These are phyloP conservation scores for Colletes gigas DNA, from an alignment of 1,140 invertebrate species.

Conservation along the genomic window DNA sequence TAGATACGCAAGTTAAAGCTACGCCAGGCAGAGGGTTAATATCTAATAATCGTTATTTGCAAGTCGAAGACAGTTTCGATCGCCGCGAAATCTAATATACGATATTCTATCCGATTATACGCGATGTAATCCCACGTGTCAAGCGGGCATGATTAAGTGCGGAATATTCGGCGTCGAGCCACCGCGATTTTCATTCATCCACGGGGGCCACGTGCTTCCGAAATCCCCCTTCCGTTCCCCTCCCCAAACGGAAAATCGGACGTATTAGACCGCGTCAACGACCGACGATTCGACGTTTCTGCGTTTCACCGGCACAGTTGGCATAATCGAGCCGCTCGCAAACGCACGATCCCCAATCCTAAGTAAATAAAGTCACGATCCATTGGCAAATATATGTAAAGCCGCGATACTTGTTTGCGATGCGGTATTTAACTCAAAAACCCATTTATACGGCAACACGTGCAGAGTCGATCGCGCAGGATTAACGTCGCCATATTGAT, in stretches of 20 bases:
- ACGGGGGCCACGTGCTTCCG: constrained; percentile 54
- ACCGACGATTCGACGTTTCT: constrained; percentile 21
- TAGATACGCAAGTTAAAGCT: background rate
- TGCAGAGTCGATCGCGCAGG: constrained; percentile 17
- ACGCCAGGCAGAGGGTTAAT: background rate
- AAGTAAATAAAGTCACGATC: constrained; percentile 55
- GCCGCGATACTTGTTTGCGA: background rate
- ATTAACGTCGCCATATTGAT: background rate
- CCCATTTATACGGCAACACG: constrained; percentile 43
- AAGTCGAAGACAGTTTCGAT: constrained; percentile 34
- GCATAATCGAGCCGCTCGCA: background rate
- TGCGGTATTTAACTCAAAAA: constrained; percentile 37
- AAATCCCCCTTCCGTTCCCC: constrained; percentile 28
- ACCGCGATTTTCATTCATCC: constrained; percentile 64
- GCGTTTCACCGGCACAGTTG: constrained; percentile 31
- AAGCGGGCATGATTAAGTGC: constrained; percentile 56
- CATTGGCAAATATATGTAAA: constrained; percentile 43
- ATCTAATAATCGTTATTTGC: constrained; percentile 7
- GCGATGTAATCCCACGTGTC: constrained; percentile 61
- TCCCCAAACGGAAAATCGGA: constrained; percentile 40
- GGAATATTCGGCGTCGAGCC: constrained; percentile 56
- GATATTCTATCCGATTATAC: constrained; percentile 61
- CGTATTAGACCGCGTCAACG: constrained; percentile 43
- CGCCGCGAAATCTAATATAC: constrained; percentile 55
- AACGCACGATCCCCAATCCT: constrained; percentile 31